Evolutionary conservation across 2,113 vertebrate species (phyloP).

Genomic region (Indicator indicator): DNA sequence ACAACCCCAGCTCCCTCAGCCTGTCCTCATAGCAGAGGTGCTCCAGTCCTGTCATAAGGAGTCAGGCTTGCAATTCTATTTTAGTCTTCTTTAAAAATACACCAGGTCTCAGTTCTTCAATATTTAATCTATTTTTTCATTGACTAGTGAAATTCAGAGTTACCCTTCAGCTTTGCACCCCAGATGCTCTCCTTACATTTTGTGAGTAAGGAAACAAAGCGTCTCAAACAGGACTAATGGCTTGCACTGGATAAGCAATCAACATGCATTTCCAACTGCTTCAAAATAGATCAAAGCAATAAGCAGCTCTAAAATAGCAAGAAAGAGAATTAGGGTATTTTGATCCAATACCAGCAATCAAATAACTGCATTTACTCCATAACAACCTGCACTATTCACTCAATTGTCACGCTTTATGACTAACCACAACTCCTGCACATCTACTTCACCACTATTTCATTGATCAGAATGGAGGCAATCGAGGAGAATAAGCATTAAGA

Average conservation of each 20-base stretch:
- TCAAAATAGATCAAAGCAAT: neutral
- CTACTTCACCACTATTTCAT: neutral
- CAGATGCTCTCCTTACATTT: neutral
- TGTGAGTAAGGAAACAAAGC: neutral
- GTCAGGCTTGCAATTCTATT: neutral
- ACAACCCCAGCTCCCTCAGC: too few relatives aligned
- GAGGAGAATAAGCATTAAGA: neutral
- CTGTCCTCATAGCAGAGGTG: too few relatives aligned
- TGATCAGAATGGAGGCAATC: neutral
- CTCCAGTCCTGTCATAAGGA: neutral
- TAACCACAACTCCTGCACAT: neutral
- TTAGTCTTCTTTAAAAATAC: neutral
- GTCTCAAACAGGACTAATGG: neutral
- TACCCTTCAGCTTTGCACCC: neutral
- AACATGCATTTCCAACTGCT: neutral
- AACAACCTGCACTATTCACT: neutral
- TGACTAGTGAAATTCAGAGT: neutral
- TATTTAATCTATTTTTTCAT: neutral
- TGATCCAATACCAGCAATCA: neutral
- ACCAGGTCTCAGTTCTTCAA: neutral
- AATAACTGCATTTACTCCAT: neutral
- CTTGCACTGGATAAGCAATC: neutral
- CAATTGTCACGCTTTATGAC: fast-evolving
- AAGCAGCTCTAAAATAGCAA: neutral
- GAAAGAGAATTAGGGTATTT: neutral